Evolutionary conservation across 1,140 invertebrate species (phyloP), one percentile per base, ranked within the genome.

Genomic region (Micrasema minimum): DNA sequence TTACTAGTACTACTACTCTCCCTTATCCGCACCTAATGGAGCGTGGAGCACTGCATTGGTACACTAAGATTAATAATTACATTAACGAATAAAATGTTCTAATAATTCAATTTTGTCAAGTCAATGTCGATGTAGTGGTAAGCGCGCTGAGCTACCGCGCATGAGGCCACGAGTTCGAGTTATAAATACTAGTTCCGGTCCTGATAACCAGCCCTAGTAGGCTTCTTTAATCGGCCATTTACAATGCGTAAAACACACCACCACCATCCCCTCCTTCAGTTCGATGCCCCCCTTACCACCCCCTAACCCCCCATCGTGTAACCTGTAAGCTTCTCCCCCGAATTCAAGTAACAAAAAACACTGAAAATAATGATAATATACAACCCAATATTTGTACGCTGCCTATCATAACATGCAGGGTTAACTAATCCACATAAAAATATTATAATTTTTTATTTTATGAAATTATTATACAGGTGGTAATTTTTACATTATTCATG

Each of bases 341-440:
- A 59, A 43, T 50, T 59, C 66, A 43, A 57, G 46, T 38, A 55
- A 74, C 43, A 23, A 46, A 69, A 69, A 74, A 74, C 72, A 74
- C 53, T 74, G 72, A 74, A 74, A 74, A 71, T 74, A 74, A 74
- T 74, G 70, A 72, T 75, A 75, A 72, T 75, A 75, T 70, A 75
- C 66, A 65, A 67, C 69, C 69, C 73, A 75, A 75, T 75, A 75
- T 75, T 75, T 75, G 72, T 75, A 75, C 69, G 59, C 57, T 71
- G 68, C 69, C 69, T 66, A 69, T 75, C 73, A 72, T 75, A 75
- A 71, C 57, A 46, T 61, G 14, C 73, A 75, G 73, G 72, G 72
- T 41, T 70, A 37, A 5, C 26, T 57, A 48, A 68, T 48, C 65
- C 46, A 7, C 7, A 14, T 10, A 35, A 31, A 65, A 65, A 11